These are phyloP conservation scores for Zygaena filipendulae DNA, from an alignment of 2,888 invertebrate genomes.

Conservation along the genomic window DNA sequence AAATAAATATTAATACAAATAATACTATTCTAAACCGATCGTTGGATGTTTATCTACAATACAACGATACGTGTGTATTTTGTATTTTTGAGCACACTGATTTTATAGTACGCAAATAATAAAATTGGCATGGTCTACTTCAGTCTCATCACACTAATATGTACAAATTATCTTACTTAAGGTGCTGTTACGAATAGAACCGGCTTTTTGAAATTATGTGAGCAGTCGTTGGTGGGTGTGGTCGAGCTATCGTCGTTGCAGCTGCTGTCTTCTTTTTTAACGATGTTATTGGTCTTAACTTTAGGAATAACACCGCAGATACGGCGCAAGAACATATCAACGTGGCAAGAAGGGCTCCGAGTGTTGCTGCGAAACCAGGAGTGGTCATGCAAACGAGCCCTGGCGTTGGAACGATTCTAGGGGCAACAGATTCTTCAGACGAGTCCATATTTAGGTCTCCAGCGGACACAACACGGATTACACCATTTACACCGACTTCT, in stretches of 20 bases:
- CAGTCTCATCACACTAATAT: constrained; percentile 68
- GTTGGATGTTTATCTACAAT: no score
- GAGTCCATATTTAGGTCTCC: constrained; percentile 87
- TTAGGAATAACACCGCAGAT: constrained; percentile 86
- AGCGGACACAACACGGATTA: constrained; percentile 91
- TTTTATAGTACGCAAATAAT: constrained; percentile 39
- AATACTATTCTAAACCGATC: no score
- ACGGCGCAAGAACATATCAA: constrained; percentile 86
- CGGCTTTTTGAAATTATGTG: constrained; percentile 70
- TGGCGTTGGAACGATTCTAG: constrained; percentile 73
- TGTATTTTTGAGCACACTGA: constrained; percentile 53
- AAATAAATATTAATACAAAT: no score
- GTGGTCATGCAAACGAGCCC: constrained; percentile 93
- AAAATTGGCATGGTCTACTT: constrained; percentile 53
- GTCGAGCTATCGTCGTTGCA: constrained; percentile 52
- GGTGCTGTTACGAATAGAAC: constrained; percentile 72
- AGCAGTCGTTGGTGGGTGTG: constrained; percentile 50
- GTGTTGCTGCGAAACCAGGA: constrained; percentile 89
- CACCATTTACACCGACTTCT: constrained; percentile 88
- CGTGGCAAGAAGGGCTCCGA: constrained; percentile 84
- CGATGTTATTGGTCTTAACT: constrained; percentile 77
- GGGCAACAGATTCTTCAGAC: constrained; percentile 73
- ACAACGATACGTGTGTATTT: no score
- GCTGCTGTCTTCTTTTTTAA: constrained; percentile 65
- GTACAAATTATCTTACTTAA: constrained; percentile 56